Conservation (phyloP, 2,888 invertebrate genomes). For the Morpho helenor region DNA sequence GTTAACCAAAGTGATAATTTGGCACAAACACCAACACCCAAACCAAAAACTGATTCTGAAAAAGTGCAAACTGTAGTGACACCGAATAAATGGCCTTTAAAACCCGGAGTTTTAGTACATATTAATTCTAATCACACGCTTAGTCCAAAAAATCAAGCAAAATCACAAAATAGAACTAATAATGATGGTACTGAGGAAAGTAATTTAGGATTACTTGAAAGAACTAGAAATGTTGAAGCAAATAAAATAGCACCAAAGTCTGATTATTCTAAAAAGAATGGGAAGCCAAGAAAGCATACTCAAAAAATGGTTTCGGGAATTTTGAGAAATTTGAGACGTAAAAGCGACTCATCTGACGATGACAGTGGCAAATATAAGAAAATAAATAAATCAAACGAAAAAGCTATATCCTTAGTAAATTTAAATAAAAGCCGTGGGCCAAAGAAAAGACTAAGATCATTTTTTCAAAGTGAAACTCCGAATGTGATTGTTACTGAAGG, state of each 20-base stretch:
- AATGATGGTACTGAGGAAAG: slow-evolving; percentile 36
- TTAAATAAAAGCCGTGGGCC: slow-evolving; percentile 59
- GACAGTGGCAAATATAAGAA: slow-evolving; percentile 72
- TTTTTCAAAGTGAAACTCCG: slow-evolving; percentile 69
- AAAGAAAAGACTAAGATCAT: slow-evolving; percentile 59
- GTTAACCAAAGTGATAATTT: slow-evolving; percentile 38
- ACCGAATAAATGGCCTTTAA: slow-evolving; percentile 89
- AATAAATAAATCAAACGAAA: slow-evolving; percentile 69
- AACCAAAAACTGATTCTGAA: slow-evolving; percentile 44
- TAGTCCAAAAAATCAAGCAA: slow-evolving; percentile 76
- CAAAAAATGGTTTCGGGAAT: slow-evolving; percentile 60
- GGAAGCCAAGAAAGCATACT: slow-evolving; percentile 50
- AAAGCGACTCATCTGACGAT: slow-evolving; percentile 63
- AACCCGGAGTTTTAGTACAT: slow-evolving; percentile 93
- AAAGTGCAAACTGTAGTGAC: slow-evolving; percentile 62
- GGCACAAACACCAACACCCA: slow-evolving; percentile 40
- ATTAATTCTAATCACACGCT: slow-evolving; percentile 90
- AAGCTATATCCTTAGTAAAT: slow-evolving; percentile 62
- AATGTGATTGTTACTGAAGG: slow-evolving; percentile 75
- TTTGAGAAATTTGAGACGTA: slow-evolving; percentile 57
- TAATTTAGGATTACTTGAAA: slow-evolving; percentile 66
- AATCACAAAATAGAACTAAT: slow-evolving; percentile 44
- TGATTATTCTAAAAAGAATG: slow-evolving; percentile 64
- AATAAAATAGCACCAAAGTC: slow-evolving; percentile 37
- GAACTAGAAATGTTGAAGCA: slow-evolving; percentile 45